A percentile compares a stretch with the other conserved stretches of the same genome.
These are phyloP conservation scores for Okapia johnstoni DNA, from an alignment of 2,113 vertebrate species.

Conservation along the genomic window DNA sequence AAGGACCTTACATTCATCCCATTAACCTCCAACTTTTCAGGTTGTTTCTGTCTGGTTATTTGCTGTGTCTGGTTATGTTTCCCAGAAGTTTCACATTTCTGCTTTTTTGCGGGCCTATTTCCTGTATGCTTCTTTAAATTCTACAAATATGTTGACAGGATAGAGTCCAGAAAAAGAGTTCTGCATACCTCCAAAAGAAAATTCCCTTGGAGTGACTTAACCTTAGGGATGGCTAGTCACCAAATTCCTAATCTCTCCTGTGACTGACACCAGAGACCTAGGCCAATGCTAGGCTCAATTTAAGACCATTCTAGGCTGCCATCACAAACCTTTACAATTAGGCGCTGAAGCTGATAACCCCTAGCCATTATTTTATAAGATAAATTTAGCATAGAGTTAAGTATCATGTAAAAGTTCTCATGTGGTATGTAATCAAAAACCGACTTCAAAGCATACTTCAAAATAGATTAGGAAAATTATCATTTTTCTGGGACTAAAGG, in stretches of 20 bases:
- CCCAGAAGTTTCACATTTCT: background rate
- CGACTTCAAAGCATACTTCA: background rate
- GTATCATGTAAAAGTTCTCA: background rate
- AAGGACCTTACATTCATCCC: background rate
- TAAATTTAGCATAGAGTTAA: slow-evolving; percentile 5
- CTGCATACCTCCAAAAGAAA: background rate
- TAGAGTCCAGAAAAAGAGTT: background rate
- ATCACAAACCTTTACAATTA: background rate
- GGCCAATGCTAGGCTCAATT: too few relatives aligned
- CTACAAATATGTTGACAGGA: background rate
- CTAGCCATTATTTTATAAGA: background rate
- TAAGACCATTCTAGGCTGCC: background rate
- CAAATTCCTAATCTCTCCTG: background rate
- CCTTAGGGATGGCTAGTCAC: background rate
- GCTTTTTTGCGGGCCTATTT: background rate
- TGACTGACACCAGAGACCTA: background rate
- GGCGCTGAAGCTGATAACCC: background rate
- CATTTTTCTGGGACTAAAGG: background rate
- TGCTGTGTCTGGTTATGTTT: background rate
- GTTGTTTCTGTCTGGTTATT: background rate
- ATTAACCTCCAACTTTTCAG: background rate
- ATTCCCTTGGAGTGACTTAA: background rate
- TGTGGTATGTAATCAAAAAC: background rate
- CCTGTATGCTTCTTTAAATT: background rate
- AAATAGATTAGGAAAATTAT: background rate